Conservation (phyloP, 2,888 invertebrate species). For the Aleiodes testaceus region DNA sequence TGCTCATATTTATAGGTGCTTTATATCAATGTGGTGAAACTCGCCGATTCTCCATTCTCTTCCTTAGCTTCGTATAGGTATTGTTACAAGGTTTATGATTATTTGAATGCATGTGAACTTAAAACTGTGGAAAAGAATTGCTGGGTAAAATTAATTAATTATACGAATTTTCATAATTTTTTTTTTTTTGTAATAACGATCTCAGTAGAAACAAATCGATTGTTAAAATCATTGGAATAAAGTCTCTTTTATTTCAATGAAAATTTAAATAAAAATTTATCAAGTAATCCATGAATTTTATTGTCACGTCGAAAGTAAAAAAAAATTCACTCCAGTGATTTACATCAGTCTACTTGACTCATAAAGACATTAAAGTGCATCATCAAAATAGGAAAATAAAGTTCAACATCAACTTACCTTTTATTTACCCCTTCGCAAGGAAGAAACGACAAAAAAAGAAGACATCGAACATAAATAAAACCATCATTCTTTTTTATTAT, state of each 20-base stretch:
- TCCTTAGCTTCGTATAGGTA: neutral
- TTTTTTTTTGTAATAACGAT: slow-evolving; percentile 20
- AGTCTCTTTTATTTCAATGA: neutral
- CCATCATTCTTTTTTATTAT: neutral
- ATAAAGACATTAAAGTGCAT: too few relatives aligned
- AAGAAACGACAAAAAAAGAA: neutral
- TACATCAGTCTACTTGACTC: too few relatives aligned
- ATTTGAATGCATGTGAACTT: neutral
- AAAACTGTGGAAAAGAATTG: neutral
- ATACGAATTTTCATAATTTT: neutral
- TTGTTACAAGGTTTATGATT: neutral
- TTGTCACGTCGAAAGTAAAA: too few relatives aligned
- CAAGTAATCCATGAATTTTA: too few relatives aligned
- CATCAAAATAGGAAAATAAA: too few relatives aligned
- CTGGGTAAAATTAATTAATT: too few relatives aligned
- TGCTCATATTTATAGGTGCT: slow-evolving; percentile 9
- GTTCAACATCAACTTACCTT: too few relatives aligned
- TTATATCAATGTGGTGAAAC: neutral
- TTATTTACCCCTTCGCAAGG: neutral
- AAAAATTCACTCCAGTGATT: too few relatives aligned
- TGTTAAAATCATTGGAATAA: slow-evolving; percentile 6
- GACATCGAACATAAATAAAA: neutral
- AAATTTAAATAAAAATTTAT: too few relatives aligned
- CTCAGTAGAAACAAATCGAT: slow-evolving; percentile 21
- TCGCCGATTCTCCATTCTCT: neutral